Evolutionary conservation across 2,113 vertebrate genomes (phyloP).

Genomic region (Mormyrus iriodes): DNA sequence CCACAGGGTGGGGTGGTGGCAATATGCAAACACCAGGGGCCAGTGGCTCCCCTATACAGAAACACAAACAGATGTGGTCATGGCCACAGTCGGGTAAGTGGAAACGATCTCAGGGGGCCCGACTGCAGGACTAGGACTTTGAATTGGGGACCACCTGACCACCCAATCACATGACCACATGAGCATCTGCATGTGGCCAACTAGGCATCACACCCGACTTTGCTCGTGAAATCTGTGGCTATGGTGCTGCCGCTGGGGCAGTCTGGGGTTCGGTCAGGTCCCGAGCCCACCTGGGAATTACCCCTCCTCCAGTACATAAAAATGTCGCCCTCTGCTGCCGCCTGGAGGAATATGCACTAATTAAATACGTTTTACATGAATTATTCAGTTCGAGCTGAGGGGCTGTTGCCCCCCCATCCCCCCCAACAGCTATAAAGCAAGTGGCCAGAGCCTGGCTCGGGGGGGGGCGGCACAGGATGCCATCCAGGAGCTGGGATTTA

Average conservation of each 20-base stretch:
- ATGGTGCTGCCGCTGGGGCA: not conserved
- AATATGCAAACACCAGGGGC: not conserved
- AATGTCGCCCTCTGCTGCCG: constrained; percentile 37
- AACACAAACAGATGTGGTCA: not conserved
- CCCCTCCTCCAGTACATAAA: constrained; percentile 32
- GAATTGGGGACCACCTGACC: not conserved
- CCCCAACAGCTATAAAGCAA: constrained; percentile 54
- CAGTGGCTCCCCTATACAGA: not conserved
- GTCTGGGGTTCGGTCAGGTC: not conserved
- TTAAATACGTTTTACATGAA: constrained; percentile 65
- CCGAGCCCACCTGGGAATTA: not conserved
- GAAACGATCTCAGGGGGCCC: not conserved
- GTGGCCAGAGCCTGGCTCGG: constrained; percentile 36
- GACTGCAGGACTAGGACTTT: not conserved
- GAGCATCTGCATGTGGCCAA: constrained; percentile 16
- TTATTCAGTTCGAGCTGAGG: constrained; percentile 54
- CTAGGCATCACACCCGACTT: not conserved
- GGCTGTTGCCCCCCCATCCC: constrained; percentile 24
- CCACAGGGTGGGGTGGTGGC: not conserved
- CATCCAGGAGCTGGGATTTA: not conserved
- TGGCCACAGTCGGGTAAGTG: not conserved
- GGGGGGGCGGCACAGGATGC: not conserved
- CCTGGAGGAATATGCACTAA: constrained; percentile 61
- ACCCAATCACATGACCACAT: not conserved
- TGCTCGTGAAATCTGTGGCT: not conserved